Conservation (phyloP, 1,140 invertebrate genomes). For the Nymphalis io region DNA sequence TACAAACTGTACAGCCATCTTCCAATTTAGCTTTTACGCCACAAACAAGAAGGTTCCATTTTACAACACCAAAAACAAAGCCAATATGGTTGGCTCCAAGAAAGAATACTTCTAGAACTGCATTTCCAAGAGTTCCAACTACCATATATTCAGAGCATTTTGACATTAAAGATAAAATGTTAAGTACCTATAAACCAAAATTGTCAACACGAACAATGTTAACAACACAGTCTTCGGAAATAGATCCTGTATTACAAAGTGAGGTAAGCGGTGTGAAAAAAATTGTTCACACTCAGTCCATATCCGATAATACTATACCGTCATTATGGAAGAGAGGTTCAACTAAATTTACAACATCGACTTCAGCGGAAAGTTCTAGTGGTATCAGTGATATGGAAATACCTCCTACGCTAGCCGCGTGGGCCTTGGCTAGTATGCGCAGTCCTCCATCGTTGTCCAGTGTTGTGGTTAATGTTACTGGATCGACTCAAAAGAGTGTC, state of each 20-base stretch:
- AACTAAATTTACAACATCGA: slow-evolving; percentile 58
- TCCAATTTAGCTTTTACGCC: slow-evolving; percentile 44
- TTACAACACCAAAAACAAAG: slow-evolving; percentile 65
- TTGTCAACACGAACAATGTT: slow-evolving; percentile 48
- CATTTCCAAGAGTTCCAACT: slow-evolving; percentile 45
- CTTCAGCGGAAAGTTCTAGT: slow-evolving; percentile 45
- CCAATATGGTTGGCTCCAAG: slow-evolving; percentile 71
- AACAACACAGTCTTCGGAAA: slow-evolving; percentile 70
- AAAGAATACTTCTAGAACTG: slow-evolving; percentile 53
- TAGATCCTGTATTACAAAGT: slow-evolving; percentile 69
- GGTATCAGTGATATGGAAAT: slow-evolving; percentile 63
- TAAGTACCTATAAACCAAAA: slow-evolving; percentile 42
- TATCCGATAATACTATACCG: slow-evolving; percentile 72
- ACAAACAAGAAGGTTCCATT: slow-evolving; percentile 59
- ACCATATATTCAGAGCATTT: slow-evolving; percentile 76
- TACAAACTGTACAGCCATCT: slow-evolving; percentile 46
- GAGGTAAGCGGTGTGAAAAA: slow-evolving; percentile 65
- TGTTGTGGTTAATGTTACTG: slow-evolving; percentile 46
- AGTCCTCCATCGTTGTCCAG: slow-evolving; percentile 57
- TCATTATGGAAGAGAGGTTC: slow-evolving; percentile 71
- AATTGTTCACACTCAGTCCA: slow-evolving; percentile 66
- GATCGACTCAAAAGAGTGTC: slow-evolving; percentile 55
- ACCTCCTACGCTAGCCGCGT: slow-evolving; percentile 69
- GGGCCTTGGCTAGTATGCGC: slow-evolving; percentile 67
- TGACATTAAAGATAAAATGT: slow-evolving; percentile 67